Conservation (phyloP, 2,888 invertebrate species). For the Clepsis dumicolana region DNA sequence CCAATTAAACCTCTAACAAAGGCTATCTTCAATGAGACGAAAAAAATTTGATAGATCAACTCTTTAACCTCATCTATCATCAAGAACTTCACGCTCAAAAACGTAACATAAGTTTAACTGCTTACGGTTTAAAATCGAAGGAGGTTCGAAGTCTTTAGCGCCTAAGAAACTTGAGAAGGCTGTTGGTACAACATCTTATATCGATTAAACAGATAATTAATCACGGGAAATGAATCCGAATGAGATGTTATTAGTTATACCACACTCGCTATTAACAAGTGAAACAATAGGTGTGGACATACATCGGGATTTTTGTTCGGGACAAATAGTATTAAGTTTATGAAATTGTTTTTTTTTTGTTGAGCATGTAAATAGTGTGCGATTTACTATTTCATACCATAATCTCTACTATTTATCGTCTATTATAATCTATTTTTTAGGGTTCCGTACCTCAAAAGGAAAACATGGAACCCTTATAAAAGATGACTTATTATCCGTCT, state of each 20-base stretch:
- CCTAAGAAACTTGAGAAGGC: slow-evolving; percentile 72
- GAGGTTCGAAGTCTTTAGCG: slow-evolving; percentile 24
- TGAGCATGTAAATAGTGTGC: too few species aligned
- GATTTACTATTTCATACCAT: too few species aligned
- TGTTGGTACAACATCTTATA: slow-evolving; percentile 86
- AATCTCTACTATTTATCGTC: too few species aligned
- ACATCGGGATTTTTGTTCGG: slow-evolving; percentile 62
- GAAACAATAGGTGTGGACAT: slow-evolving; percentile 75
- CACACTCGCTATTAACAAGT: slow-evolving; percentile 84
- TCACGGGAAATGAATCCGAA: slow-evolving; percentile 86
- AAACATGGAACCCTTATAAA: too few species aligned
- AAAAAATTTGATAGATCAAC: slow-evolving; percentile 85
- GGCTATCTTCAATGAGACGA: slow-evolving; percentile 83
- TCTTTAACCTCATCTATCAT: slow-evolving; percentile 82
- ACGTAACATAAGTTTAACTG: slow-evolving; percentile 45
- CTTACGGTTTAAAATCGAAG: slow-evolving; percentile 52
- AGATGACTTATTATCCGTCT: too few species aligned
- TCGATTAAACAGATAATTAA: slow-evolving; percentile 87
- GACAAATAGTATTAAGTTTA: neutral
- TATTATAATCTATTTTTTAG: too few species aligned
- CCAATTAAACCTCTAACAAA: slow-evolving; percentile 85
- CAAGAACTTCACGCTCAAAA: slow-evolving; percentile 49
- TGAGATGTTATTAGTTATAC: slow-evolving; percentile 87
- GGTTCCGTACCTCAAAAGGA: too few species aligned
- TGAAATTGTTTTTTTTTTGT: neutral